These are phyloP conservation scores for Illadopsis cleaveri DNA, from an alignment of 2,113 vertebrate species.

Conservation along the genomic window DNA sequence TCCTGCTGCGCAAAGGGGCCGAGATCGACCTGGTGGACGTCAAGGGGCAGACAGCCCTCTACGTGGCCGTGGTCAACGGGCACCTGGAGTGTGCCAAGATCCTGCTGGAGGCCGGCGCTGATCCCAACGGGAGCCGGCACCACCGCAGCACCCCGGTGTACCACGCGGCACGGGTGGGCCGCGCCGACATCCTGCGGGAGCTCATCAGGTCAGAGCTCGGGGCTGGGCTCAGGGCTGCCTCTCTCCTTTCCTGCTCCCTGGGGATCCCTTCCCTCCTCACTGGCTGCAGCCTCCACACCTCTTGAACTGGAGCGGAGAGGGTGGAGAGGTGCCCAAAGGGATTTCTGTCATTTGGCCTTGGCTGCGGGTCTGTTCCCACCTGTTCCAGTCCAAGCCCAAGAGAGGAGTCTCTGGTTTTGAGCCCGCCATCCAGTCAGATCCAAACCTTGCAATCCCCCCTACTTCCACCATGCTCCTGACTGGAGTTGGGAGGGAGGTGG, in stretches of 20 bases:
- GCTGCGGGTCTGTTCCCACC: not conserved
- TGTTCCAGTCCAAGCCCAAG: not conserved
- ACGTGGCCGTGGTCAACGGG: conserved; percentile 90
- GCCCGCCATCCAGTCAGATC: not conserved
- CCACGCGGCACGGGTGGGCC: conserved; percentile 86
- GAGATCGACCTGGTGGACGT: conserved; percentile 92
- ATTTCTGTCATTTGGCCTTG: rapidly evolving
- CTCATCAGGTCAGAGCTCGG: conserved; percentile 82
- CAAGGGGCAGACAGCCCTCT: conserved; percentile 92
- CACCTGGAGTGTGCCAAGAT: conserved; percentile 89
- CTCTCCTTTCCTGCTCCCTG: not conserved
- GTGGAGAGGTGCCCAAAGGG: not conserved
- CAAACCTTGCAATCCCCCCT: not conserved
- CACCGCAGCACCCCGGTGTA: conserved; percentile 93
- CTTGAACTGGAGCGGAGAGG: not conserved
- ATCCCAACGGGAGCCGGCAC: conserved; percentile 92
- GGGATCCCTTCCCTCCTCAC: not conserved
- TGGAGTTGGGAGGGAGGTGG: not conserved
- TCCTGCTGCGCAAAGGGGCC: conserved; percentile 86
- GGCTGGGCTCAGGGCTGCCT: not conserved
- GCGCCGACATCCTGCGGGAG: conserved; percentile 86
- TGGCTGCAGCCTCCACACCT: not conserved
- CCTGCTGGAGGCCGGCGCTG: conserved; percentile 87
- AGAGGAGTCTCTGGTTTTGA: not conserved
- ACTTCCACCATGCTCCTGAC: rapidly evolving